Evolutionary conservation across 2,888 invertebrate genomes (phyloP), one percentile per base, ranked within the genome.

Genomic region (Protodeltote pygarga): DNA sequence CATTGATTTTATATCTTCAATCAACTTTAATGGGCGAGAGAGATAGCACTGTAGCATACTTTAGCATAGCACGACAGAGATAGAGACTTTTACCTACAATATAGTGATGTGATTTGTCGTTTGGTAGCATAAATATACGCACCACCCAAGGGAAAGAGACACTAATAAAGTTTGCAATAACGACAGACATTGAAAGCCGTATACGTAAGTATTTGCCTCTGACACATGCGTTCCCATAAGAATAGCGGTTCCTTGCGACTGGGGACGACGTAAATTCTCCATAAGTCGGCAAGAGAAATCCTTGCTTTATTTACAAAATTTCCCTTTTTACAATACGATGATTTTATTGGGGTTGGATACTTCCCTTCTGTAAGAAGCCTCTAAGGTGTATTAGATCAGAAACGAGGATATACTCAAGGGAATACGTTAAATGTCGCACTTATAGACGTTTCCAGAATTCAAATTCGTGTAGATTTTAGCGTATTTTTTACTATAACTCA

Each of bases 211-310:
- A 21, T 40, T 49, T 59, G 23, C 37, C 19, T 16, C 58, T 58
- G 64, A 47, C 46, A 29, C 57, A 59, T 55, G 42, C 46, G 31
- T 34, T 49, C 64, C 52, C 54, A 47, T 57, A 41, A 53, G 52
- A 63, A 60, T 59, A 49, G 54, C 41, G 42, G 41, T 44, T 31
- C 17, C 24, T 28, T 23, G 9, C 15, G 32, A 49, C n/a, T n/a
- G n/a, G n/a, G n/a, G n/a, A 21, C 13, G 13, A 51, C 32, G 51
- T 52, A 41, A 44, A 52, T 57, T 48, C 35, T 27, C 38, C 35
- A 23, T 35, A 35, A 41, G 24, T 44, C 64, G 42, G 50, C 45
- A 53, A n/a, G n/a, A 28, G 38, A 24, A 45, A 58, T 44, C 29
- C 15, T 5, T 24, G 27, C 29, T 45, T 20, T 65, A 61, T 64